Base-by-base conservation (phyloP, 2,113 vertebrate genomes). In the Coregonus clupeaformis region DNA sequence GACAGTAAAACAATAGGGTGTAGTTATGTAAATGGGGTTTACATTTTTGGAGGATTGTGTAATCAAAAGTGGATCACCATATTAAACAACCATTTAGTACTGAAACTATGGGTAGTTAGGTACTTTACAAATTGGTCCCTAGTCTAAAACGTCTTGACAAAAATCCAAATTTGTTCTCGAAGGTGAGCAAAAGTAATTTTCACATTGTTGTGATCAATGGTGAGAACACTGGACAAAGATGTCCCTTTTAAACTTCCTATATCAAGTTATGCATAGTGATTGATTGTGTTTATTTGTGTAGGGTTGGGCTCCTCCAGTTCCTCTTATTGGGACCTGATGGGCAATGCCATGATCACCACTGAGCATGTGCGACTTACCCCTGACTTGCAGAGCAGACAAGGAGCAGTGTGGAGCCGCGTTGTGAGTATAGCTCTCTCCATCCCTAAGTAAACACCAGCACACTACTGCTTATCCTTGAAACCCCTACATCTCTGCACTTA, bases 371-470 rank as follows among this genome's bases (percentile, higher is more conserved):
- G 97, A 30, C 94, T 98, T 75, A 98, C 97, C 3, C 96, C 96
- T 11, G 97, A 98, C 84, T 77, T 93, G 86, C 97, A 97, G 90
- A 97, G 96, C 93, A 93, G 96, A 90, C 95, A 96, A 84, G 97
- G 97, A 57, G 96, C 95, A 1, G 92, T 98, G 25, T 98, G 97
- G 97, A 97, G 96, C 87, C 91, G 96, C 4, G 90, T 96, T 81
- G 97, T 98, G 92, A 95, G 96, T 92, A 29, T 13, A 0, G 57
- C 49, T 52, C 49, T 52, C 14, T 18, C 49, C 36, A 42, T 16
- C 49, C 49, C 9, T 9, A 52, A 16, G 47, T 55, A 14, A 52
- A 27, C 18, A 11, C 55, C 63, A 20, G 2, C 65, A 67, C 25
- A 36, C 29, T 18, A 1, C 62, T 64, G 24, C 6, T 64, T 27